These are phyloP conservation scores for Aethina tumida DNA, from an alignment of 1,140 invertebrate genomes.

Conservation along the genomic window DNA sequence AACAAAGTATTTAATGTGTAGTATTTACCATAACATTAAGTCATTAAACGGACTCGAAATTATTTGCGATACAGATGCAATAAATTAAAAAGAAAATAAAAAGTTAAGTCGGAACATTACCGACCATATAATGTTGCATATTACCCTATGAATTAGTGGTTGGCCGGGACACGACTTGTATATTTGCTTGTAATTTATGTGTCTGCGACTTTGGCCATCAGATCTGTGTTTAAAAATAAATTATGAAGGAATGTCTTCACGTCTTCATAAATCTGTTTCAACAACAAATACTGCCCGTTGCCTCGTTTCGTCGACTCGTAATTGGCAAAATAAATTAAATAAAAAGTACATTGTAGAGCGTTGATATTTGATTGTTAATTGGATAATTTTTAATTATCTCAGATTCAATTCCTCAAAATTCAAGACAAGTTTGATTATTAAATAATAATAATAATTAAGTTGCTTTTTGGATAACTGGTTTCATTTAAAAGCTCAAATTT, in stretches of 20 bases:
- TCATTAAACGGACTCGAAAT: too few species aligned
- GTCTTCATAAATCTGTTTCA: slow-evolving; percentile 12
- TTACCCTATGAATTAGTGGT: slow-evolving; percentile 19
- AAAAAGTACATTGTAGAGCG: too few species aligned
- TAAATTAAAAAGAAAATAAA: too few species aligned
- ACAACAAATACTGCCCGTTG: slow-evolving; percentile 3
- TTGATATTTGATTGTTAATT: too few species aligned
- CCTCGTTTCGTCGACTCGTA: too few species aligned
- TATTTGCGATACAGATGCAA: slow-evolving; percentile 1
- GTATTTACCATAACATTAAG: not conserved
- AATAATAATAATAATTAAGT: too few species aligned
- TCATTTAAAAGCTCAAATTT: too few species aligned
- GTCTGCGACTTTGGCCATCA: slow-evolving; percentile 15
- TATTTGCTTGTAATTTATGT: slow-evolving; percentile 19
- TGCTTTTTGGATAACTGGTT: too few species aligned
- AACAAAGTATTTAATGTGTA: not conserved
- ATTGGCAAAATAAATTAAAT: too few species aligned
- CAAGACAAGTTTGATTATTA: too few species aligned
- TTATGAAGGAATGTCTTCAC: slow-evolving; percentile 13
- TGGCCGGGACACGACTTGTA: slow-evolving; percentile 8
- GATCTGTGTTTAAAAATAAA: slow-evolving; percentile 17
- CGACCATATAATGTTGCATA: slow-evolving; percentile 21
- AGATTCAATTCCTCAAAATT: too few species aligned
- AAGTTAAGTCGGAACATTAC: slow-evolving; percentile 11
- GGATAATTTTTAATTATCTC: too few species aligned